A percentile compares a stretch with the other conserved stretches of the same genome.
phyloP scores from a whole-genome alignment of 2,888 invertebrate species.

The Stomorhina lunata region DNA sequence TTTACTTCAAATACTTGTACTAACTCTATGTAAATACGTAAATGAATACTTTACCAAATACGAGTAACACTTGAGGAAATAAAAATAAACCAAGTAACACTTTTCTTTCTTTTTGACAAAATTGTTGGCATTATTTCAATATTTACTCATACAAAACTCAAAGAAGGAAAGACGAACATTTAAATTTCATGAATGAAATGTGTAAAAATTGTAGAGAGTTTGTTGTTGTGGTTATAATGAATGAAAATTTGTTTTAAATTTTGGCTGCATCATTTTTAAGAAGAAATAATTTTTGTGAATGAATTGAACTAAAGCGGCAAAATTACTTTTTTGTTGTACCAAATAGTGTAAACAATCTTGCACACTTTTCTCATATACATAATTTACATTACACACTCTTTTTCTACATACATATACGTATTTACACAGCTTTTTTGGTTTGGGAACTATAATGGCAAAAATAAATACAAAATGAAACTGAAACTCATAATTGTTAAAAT shows the following conservation, averaged over 20 bases:
- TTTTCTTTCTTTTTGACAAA: conserved; percentile 32
- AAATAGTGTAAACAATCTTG: conserved; percentile 15
- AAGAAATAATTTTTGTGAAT: conserved; percentile 23
- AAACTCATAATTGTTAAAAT: conserved; percentile 41
- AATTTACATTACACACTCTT: neutral
- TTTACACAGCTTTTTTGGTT: neutral
- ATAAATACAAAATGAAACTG: neutral
- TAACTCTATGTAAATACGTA: neutral
- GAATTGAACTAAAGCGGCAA: conserved; percentile 11
- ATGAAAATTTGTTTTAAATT: too few species aligned
- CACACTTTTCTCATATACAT: neutral
- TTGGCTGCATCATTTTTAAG: neutral
- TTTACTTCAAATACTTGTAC: too few species aligned
- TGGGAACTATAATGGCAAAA: neutral
- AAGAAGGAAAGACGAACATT: neutral
- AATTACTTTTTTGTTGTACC: neutral
- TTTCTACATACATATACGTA: neutral
- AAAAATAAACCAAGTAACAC: too few species aligned
- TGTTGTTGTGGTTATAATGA: too few species aligned
- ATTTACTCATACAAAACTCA: neutral
- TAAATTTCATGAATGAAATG: neutral
- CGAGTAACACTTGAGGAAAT: neutral
- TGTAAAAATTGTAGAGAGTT: neutral
- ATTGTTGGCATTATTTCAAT: neutral
- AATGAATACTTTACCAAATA: neutral